Evolutionary conservation across 2,888 invertebrate species (phyloP).

Genomic region (Agonopterix heracliana): DNA sequence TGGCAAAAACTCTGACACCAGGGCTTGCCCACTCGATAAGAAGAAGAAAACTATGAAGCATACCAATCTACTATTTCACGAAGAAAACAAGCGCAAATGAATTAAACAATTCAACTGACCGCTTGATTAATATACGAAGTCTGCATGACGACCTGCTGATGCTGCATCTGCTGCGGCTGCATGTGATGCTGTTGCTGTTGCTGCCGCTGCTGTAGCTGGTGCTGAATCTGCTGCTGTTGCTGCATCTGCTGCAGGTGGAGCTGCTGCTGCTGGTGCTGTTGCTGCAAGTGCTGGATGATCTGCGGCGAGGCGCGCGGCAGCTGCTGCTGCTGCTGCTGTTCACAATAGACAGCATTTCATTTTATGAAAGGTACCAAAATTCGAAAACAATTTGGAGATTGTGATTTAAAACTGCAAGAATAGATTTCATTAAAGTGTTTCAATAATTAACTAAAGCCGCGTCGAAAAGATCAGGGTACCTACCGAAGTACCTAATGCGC

Average conservation of each 20-base stretch:
- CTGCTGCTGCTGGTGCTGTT: slow-evolving; percentile 35
- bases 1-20: no score
- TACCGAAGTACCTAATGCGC: no score
- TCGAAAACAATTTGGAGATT: background rate
- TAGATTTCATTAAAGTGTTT: background rate
- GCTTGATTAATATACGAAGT: slow-evolving; percentile 64
- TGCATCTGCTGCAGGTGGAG: slow-evolving; percentile 32
- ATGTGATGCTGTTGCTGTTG: slow-evolving; percentile 37
- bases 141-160: slow-evolving; percentile 66
- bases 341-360: background rate
- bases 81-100: no score
- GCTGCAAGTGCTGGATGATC: slow-evolving; percentile 42
- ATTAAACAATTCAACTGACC: slow-evolving; percentile 28
- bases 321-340: slow-evolving; percentile 22
- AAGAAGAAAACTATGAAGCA: no score
- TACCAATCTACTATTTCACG: no score
- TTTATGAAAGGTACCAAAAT: background rate
- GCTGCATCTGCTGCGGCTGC: slow-evolving; percentile 44
- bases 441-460: no score
- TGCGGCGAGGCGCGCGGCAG: slow-evolving; percentile 34
- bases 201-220: slow-evolving; percentile 31
- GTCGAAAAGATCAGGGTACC: no score
- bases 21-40: no score
- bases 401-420: background rate
- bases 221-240: slow-evolving; percentile 35